Evolutionary conservation across 1,140 invertebrate genomes (phyloP), one percentile per base, ranked within the genome.

Genomic region (Apis florea): DNA sequence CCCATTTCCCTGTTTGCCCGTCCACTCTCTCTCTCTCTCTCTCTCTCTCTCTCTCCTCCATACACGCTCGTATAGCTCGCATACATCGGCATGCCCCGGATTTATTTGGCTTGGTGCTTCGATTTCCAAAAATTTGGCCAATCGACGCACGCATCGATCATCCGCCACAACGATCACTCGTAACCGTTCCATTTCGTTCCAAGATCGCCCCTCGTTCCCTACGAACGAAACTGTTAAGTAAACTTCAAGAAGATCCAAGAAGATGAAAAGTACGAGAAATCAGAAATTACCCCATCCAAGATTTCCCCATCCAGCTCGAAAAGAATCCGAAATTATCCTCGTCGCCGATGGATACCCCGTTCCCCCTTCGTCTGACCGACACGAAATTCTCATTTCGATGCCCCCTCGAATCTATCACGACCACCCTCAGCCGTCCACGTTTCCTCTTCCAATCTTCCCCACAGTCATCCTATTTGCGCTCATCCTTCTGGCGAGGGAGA

Each of bases 1-100:
- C 64, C 53, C 53, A 59, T 81, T 74, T 59, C 53, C n/a, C 54
- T 53, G 54, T 54, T 82, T 40, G 79, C 47, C 61, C 31, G 58
- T 31, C 1, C 19, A n/a, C 4, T 1, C n/a, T n/a, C n/a, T n/a
- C n/a, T n/a, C n/a, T n/a, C n/a, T n/a, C n/a, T n/a, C n/a, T n/a
- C n/a, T n/a, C n/a, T n/a, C n/a, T n/a, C n/a, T 40, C 15, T 59
- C 17, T 26, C 31, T 9, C 17, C 26, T 21, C 24, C 19, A 40
- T 40, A 40, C 6, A 6, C 4, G 31, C 6, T 40, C 31, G 31
- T 40, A 40, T 6, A 40, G 31, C 4, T 11, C 49, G 3, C 19
- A 11, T 2, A 11, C 1, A 17, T 3, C 26, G 47, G 26, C 69
- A 40, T 58, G 9, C 70, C n/a, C 12, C 17, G 21, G 70, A 72